phyloP scores from a whole-genome alignment of 1,140 invertebrate species.

The Adelges cooleyi region DNA sequence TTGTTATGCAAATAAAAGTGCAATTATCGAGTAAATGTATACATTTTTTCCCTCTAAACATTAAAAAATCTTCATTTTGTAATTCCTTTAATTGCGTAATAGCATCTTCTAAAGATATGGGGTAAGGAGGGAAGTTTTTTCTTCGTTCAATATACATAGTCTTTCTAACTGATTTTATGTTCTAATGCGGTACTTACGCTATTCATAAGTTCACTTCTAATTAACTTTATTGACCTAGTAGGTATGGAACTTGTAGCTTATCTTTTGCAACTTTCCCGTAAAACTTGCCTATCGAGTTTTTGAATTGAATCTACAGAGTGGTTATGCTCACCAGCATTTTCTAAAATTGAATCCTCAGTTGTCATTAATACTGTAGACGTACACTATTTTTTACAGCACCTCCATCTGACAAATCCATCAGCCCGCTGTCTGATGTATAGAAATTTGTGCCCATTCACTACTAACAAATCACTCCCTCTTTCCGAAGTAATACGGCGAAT shows the following conservation, averaged over 20 bases:
- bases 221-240: neutral
- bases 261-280: neutral
- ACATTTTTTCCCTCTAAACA: too few relatives aligned
- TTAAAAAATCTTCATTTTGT: too few relatives aligned
- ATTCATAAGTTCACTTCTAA: too few relatives aligned
- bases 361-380: neutral
- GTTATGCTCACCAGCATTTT: neutral
- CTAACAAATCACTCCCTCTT: neutral
- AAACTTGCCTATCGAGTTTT: neutral
- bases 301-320: neutral
- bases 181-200: too few relatives aligned
- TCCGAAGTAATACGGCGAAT: neutral
- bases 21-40: too few relatives aligned
- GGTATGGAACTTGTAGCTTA: neutral
- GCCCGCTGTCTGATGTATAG: neutral
- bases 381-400: neutral
- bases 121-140: too few relatives aligned
- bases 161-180: too few relatives aligned
- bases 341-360: neutral
- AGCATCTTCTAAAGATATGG: too few relatives aligned
- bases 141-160: too few relatives aligned
- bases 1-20: too few relatives aligned
- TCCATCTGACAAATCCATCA: neutral
- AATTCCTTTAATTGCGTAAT: too few relatives aligned
- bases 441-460: neutral